Conservation (phyloP, 2,888 invertebrate species). For the Bellardia pandia region DNA sequence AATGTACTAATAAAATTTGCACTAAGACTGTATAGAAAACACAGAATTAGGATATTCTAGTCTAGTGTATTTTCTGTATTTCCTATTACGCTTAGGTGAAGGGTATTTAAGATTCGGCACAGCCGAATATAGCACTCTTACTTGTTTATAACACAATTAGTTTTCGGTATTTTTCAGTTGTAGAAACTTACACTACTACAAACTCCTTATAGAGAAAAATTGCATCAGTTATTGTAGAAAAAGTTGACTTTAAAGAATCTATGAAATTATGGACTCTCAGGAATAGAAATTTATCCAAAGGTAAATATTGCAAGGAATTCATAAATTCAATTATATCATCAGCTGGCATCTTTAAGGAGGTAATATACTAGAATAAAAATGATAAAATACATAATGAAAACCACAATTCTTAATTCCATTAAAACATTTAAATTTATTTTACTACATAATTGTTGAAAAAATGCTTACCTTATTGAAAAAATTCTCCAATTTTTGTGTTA, state of each 20-base stretch:
- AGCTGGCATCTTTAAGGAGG: slow-evolving; percentile 88
- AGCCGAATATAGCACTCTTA: no score
- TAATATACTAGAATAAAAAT: slow-evolving; percentile 88
- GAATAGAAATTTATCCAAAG: slow-evolving; percentile 94
- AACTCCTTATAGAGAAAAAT: slow-evolving; percentile 96
- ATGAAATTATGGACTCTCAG: slow-evolving; percentile 95
- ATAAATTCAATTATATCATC: slow-evolving; percentile 95
- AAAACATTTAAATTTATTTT: no score
- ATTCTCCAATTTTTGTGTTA: slow-evolving; percentile 90
- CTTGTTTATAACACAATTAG: background rate
- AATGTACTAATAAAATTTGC: no score
- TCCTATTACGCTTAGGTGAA: no score
- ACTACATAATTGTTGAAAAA: no score
- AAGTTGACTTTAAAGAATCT: slow-evolving; percentile 91
- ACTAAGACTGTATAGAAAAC: no score
- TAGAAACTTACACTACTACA: slow-evolving; percentile 91
- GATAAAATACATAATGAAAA: background rate
- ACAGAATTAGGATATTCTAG: no score
- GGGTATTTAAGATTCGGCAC: no score
- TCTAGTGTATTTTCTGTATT: no score
- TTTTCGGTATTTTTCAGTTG: background rate
- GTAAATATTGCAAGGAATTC: slow-evolving; percentile 96
- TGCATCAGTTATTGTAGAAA: slow-evolving; percentile 91
- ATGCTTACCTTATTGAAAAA: slow-evolving; percentile 90
- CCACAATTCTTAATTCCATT: no score